Evolutionary conservation across 2,888 invertebrate genomes (phyloP).

Genomic region (Melanotus villosus): DNA sequence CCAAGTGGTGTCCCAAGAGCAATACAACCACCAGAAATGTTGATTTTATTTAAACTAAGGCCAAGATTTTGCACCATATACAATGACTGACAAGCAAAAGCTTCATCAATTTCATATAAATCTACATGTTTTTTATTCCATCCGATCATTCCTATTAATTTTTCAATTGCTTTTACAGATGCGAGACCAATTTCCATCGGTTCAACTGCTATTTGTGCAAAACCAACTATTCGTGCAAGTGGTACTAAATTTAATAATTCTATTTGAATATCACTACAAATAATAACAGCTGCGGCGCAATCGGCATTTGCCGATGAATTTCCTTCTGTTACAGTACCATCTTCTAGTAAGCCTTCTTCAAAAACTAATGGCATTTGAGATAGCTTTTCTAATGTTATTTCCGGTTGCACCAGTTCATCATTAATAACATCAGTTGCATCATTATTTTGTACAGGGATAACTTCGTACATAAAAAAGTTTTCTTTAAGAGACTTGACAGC

Average conservation of each 20-base stretch:
- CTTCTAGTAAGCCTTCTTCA: slow-evolving; percentile 65
- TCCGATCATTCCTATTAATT: slow-evolving; percentile 75
- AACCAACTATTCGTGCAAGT: slow-evolving; percentile 82
- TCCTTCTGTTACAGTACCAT: slow-evolving; percentile 80
- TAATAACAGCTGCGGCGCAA: slow-evolving; percentile 88
- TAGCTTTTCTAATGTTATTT: slow-evolving; percentile 74
- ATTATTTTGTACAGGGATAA: slow-evolving; percentile 72
- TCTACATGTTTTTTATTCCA: slow-evolving; percentile 82
- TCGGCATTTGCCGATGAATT: slow-evolving; percentile 83
- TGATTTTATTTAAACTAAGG: slow-evolving; percentile 78
- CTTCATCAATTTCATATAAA: slow-evolving; percentile 89
- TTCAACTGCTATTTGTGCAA: slow-evolving; percentile 84
- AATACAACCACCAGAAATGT: slow-evolving; percentile 86
- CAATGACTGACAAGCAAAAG: slow-evolving; percentile 84
- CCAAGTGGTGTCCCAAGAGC: slow-evolving; percentile 89
- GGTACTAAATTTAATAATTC: slow-evolving; percentile 72
- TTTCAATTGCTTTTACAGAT: slow-evolving; percentile 79
- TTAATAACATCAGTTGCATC: slow-evolving; percentile 38
- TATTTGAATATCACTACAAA: slow-evolving; percentile 77
- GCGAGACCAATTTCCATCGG: slow-evolving; percentile 86
- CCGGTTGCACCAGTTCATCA: slow-evolving; percentile 80
- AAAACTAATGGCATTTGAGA: slow-evolving; percentile 77
- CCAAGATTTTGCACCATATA: slow-evolving; percentile 76
- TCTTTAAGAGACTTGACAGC: slow-evolving; percentile 74
- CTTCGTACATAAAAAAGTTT: slow-evolving; percentile 80